Conservation (phyloP, 2,797 vertebrate species). For the Bradypus variegatus region DNA sequence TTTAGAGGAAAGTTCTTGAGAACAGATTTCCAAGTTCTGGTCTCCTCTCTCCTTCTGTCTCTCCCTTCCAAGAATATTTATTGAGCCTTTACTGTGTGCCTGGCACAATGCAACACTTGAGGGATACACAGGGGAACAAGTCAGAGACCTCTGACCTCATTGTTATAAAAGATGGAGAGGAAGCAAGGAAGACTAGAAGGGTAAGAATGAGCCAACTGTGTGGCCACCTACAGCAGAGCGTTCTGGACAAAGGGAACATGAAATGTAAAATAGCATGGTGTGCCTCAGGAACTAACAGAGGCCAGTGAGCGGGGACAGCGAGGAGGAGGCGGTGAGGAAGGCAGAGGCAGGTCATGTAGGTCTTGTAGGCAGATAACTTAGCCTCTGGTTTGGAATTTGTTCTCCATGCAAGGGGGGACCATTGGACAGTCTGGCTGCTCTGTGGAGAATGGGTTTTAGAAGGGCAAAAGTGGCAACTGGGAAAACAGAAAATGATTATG, state of each 20-base stretch:
- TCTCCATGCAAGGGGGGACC: not conserved
- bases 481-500: not conserved
- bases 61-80: not conserved
- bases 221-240: not conserved
- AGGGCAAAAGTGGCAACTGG: not conserved
- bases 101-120: not conserved
- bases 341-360: not conserved
- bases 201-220: not conserved
- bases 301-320: not conserved
- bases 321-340: not conserved
- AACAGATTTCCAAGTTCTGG: not conserved
- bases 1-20: not conserved
- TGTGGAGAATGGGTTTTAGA: not conserved
- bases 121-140: not conserved
- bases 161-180: not conserved
- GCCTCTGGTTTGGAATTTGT: not conserved
- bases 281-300: not conserved
- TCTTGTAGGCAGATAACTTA: not conserved
- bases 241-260: not conserved
- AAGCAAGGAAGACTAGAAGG: not conserved
- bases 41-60: not conserved
- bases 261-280: not conserved
- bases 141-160: not conserved
- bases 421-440: not conserved
- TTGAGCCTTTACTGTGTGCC: not conserved